Evolutionary conservation across 92 coral and sea anemone species (phyloP), one percentile per base, ranked within the genome.

Genomic region (Paramuricea clavata): DNA sequence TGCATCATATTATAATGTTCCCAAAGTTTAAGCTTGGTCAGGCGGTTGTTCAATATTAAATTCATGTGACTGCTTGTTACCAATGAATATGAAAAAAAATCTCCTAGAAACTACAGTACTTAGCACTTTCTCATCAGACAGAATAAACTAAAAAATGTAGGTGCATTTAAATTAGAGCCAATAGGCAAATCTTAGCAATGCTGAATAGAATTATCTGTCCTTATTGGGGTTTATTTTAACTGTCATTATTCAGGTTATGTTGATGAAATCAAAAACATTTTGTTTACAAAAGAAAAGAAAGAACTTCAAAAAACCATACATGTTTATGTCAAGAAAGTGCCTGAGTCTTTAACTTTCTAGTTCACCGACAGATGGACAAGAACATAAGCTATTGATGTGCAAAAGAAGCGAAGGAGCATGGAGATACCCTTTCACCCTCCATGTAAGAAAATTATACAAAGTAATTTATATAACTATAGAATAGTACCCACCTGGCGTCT

Each of bases 21-120:
- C 78, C 50, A 6, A 72, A 69, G 25, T 69, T n/a, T 26, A 69
- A 69, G 25, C 49, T 42, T 42, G 49, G 49, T 23, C 36, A 72
- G 27, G 12, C 10, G 49, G 50, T 34, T 72, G 78, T 72, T n/a
- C n/a, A n/a, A n/a, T n/a, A n/a, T n/a, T n/a, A n/a, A n/a, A n/a
- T n/a, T n/a, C n/a, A n/a, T n/a, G n/a, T n/a, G n/a, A n/a, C n/a
- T n/a, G n/a, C n/a, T n/a, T n/a, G n/a, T n/a, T n/a, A n/a, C n/a
- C n/a, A n/a, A n/a, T n/a, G n/a, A n/a, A n/a, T n/a, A n/a, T n/a
- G n/a, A n/a, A n/a, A n/a, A n/a, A n/a, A n/a, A n/a, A n/a, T n/a
- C n/a, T n/a, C n/a, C n/a, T n/a, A n/a, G n/a, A n/a, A n/a, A n/a
- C n/a, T n/a, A n/a, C n/a, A n/a, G n/a, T n/a, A n/a, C n/a, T n/a